Conservation (phyloP, 2,888 invertebrate species). For the Cremastinae sp. region DNA sequence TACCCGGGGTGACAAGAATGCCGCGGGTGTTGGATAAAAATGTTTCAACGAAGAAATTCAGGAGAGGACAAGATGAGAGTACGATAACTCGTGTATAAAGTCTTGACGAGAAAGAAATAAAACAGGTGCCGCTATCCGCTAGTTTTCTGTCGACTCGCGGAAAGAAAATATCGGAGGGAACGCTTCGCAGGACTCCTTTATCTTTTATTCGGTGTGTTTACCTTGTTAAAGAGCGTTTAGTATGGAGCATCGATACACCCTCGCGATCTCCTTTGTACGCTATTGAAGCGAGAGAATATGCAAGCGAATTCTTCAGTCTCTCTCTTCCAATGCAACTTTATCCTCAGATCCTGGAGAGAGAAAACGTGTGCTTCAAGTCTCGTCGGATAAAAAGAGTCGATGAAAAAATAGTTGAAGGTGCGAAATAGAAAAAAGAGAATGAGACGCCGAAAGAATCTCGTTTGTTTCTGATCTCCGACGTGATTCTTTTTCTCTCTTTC, state of each 20-base stretch:
- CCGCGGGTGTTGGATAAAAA: conserved; percentile 48
- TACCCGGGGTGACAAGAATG: neutral
- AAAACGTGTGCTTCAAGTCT: no score
- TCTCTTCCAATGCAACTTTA: conserved; percentile 6
- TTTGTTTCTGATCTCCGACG: neutral
- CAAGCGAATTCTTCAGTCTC: neutral
- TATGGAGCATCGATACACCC: neutral
- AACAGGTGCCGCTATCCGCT: conserved; percentile 3
- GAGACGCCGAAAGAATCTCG: no score
- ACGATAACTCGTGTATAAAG: neutral
- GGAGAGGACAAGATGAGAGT: neutral
- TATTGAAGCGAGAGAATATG: neutral
- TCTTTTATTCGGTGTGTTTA: neutral
- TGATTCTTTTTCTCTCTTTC: neutral
- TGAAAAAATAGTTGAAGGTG: no score
- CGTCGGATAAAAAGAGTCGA: no score
- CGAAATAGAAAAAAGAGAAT: no score
- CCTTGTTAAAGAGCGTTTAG: neutral
- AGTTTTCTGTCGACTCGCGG: neutral
- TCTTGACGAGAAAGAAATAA: neutral
- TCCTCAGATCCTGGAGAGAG: no score
- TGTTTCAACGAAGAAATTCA: conserved; percentile 13
- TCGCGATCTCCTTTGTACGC: neutral
- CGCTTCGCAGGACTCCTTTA: neutral
- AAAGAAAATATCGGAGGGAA: neutral